These are phyloP conservation scores for Xiphias gladius DNA, from an alignment of 2,113 vertebrate species.

Conservation along the genomic window DNA sequence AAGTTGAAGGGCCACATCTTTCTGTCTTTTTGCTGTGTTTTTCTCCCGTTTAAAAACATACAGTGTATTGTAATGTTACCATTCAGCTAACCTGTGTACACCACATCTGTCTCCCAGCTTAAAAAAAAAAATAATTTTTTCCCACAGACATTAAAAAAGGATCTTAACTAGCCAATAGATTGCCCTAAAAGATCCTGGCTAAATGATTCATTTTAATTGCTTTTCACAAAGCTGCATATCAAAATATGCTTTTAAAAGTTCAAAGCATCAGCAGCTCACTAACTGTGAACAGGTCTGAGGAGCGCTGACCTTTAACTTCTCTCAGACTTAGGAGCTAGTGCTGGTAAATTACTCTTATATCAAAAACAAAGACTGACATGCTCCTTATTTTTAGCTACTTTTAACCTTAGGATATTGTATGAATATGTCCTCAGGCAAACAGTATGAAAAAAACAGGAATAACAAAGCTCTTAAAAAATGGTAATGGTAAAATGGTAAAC, in stretches of 20 bases:
- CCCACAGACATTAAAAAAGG: no score
- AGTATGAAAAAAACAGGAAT: not conserved
- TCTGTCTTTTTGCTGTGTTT: no score
- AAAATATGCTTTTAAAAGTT: no score
- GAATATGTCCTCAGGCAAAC: not conserved
- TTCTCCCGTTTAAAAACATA: no score
- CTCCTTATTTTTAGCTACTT: not conserved
- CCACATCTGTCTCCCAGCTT: no score
- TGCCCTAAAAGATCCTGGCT: not conserved
- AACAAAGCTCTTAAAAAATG: not conserved
- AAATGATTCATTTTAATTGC: not conserved
- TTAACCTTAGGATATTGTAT: not conserved
- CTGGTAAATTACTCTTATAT: not conserved
- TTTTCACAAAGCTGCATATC: not conserved
- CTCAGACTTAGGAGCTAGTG: not conserved
- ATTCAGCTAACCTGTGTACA: not conserved
- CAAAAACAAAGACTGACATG: not conserved
- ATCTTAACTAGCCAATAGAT: not conserved
- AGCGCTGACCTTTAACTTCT: not conserved
- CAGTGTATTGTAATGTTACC: not conserved
- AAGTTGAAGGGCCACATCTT: no score
- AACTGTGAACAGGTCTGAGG: not conserved
- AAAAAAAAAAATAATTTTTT: no score
- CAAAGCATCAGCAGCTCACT: no score
- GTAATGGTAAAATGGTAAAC: not conserved